These are phyloP conservation scores for Sphenopsis melanotis DNA, from an alignment of 2,797 vertebrate genomes.

Conservation along the genomic window DNA sequence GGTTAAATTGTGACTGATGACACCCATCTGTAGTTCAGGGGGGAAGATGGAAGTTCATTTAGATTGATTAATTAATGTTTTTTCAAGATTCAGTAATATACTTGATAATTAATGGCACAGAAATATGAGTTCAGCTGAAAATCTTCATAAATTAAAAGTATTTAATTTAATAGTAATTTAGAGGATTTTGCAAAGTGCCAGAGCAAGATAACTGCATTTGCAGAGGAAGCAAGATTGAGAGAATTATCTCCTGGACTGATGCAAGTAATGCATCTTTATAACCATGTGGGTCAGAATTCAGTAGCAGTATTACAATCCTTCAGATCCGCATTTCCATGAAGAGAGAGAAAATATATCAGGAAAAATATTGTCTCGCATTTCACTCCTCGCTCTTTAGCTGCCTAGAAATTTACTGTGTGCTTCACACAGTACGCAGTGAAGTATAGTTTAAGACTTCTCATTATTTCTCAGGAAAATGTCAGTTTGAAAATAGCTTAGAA, in stretches of 20 bases:
- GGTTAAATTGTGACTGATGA: constrained; percentile 17
- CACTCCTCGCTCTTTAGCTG: neutral
- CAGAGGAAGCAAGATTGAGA: constrained; percentile 11
- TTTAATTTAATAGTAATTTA: constrained; percentile 58
- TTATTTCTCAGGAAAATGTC: constrained; percentile 10
- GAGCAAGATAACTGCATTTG: constrained; percentile 13
- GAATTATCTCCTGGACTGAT: neutral
- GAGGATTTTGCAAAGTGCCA: constrained; percentile 33
- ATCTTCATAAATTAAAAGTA: constrained; percentile 44
- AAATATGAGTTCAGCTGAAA: constrained; percentile 37
- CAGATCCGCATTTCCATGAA: neutral
- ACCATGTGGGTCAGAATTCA: neutral
- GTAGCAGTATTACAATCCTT: neutral
- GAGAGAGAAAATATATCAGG: neutral
- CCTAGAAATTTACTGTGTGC: neutral
- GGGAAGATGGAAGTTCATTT: constrained; percentile 1
- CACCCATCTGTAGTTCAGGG: neutral
- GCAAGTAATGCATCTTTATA: constrained; percentile 32
- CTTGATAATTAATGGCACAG: constrained; percentile 34
- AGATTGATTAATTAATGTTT: constrained; percentile 37
- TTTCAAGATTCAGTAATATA: constrained; percentile 7
- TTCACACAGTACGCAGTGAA: neutral
- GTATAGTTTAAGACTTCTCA: neutral
- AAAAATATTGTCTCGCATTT: neutral
- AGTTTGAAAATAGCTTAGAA: neutral